Conservation (phyloP, 2,888 invertebrate species). For the Heliconius ismenius region DNA sequence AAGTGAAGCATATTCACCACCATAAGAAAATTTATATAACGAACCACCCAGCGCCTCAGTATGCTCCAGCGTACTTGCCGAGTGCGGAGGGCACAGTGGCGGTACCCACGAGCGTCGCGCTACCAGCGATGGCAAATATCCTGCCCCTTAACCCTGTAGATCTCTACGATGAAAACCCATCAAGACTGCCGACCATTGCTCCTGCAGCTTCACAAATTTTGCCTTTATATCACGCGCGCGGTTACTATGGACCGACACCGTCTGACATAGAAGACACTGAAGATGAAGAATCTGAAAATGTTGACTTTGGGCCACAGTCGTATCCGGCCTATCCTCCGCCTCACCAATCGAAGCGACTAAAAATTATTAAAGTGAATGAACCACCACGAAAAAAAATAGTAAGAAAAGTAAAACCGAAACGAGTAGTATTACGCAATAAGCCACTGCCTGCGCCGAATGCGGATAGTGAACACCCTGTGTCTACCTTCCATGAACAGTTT, state of each 20-base stretch:
- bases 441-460: conserved; percentile 42
- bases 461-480: conserved; percentile 71
- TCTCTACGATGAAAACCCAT: conserved; percentile 62
- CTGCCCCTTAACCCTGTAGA: conserved; percentile 68
- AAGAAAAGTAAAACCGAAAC: conserved; percentile 69
- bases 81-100: conserved; percentile 71
- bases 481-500: conserved; percentile 75
- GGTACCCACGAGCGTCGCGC: conserved; percentile 63
- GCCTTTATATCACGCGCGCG: conserved; percentile 73
- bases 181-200: conserved; percentile 54
- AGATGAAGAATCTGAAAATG: conserved; percentile 64
- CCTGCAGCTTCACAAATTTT: conserved; percentile 67
- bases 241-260: conserved; percentile 73
- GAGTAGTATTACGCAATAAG: conserved; percentile 58
- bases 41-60: conserved; percentile 76
- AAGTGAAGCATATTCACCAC: conserved; percentile 80
- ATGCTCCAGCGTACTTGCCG: conserved; percentile 75
- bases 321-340: conserved; percentile 54
- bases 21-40: conserved; percentile 80
- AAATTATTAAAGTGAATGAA: conserved; percentile 69
- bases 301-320: conserved; percentile 58
- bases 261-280: conserved; percentile 68
- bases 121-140: conserved; percentile 63
- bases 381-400: conserved; percentile 63
- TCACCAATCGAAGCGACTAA: conserved; percentile 65